A percentile compares a stretch with the other conserved stretches of the same genome.
Conservation (phyloP, 2,797 vertebrate species). For the Paedocypris micromegethes region DNA sequence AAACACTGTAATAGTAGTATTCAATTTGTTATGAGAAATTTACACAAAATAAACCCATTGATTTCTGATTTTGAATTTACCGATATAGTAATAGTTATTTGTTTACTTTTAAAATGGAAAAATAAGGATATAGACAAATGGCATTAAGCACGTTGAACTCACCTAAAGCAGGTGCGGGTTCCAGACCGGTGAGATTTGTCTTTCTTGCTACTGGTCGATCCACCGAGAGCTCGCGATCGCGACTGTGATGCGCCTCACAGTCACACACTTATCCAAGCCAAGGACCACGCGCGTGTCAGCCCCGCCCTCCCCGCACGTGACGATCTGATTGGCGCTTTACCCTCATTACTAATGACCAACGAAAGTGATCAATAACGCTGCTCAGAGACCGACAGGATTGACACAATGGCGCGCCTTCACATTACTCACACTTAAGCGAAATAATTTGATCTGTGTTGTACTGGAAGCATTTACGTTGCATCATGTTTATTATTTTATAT, state of each 20-base stretch:
- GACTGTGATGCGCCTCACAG: slow-evolving; percentile 50
- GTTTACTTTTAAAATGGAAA: background rate
- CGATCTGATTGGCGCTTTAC: slow-evolving; percentile 46
- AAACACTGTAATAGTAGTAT: no score
- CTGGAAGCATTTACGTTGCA: no score
- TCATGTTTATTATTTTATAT: no score
- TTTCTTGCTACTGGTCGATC: background rate
- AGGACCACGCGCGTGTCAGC: slow-evolving; percentile 54
- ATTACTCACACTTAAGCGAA: background rate
- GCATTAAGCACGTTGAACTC: background rate
- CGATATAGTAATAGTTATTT: no score
- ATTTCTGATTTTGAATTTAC: no score
- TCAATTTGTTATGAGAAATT: background rate
- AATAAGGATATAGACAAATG: background rate
- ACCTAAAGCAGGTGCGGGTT: background rate
- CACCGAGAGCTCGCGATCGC: slow-evolving; percentile 46
- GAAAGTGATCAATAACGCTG: slow-evolving; percentile 30
- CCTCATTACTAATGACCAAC: slow-evolving; percentile 44
- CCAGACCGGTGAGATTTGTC: slow-evolving; percentile 44
- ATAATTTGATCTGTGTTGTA: no score
- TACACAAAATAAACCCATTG: background rate
- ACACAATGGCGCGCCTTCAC: background rate
- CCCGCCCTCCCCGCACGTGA: slow-evolving; percentile 42
- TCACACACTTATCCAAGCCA: slow-evolving; percentile 61
- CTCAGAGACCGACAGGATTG: slow-evolving; percentile 10